Percentiles rank a stretch among this genome's conserved stretches.
phyloP scores from a whole-genome alignment of 1,140 invertebrate species.

The Orius laevigatus region DNA sequence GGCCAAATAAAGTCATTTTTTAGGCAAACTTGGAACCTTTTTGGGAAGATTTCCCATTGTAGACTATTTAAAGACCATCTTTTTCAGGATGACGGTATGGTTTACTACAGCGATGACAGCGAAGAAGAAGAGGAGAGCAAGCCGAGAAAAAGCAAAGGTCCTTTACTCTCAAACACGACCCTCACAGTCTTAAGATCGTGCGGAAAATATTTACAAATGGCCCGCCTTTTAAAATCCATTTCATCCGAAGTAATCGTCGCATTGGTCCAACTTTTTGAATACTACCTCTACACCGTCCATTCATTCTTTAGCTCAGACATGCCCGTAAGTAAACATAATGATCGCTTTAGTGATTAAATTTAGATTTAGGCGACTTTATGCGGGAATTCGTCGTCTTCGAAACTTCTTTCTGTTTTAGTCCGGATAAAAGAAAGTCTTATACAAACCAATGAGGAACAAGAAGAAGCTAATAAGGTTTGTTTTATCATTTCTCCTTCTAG shows the following conservation, averaged over 20 bases:
- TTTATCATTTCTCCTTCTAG: too few relatives aligned
- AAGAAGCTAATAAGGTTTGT: conserved; percentile 17
- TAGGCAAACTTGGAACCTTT: too few relatives aligned
- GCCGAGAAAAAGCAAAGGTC: conserved; percentile 19
- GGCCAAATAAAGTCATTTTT: not conserved
- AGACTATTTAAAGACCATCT: conserved; percentile 4
- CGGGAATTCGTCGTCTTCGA: conserved; percentile 24
- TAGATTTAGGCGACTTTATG: not conserved
- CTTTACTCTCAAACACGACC: conserved; percentile 80
- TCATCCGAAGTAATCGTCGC: conserved; percentile 77
- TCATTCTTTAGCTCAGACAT: conserved; percentile 70
- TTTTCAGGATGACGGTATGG: conserved; percentile 37
- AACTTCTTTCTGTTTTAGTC: conserved; percentile 55
- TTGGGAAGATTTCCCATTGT: not conserved
- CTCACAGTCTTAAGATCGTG: conserved; percentile 82
- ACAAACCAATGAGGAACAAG: conserved; percentile 25
- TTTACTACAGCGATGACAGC: conserved; percentile 54
- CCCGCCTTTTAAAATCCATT: conserved; percentile 75
- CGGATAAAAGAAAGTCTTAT: conserved; percentile 52
- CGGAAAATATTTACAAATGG: conserved; percentile 88
- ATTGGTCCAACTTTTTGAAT: conserved; percentile 90
- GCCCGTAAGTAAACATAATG: conserved; percentile 30
- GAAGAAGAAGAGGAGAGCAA: conserved; percentile 44
- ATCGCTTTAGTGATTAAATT: not conserved
- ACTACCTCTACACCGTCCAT: conserved; percentile 83